Conservation (phyloP, 2,797 vertebrate genomes). For the Staurois parvus region DNA sequence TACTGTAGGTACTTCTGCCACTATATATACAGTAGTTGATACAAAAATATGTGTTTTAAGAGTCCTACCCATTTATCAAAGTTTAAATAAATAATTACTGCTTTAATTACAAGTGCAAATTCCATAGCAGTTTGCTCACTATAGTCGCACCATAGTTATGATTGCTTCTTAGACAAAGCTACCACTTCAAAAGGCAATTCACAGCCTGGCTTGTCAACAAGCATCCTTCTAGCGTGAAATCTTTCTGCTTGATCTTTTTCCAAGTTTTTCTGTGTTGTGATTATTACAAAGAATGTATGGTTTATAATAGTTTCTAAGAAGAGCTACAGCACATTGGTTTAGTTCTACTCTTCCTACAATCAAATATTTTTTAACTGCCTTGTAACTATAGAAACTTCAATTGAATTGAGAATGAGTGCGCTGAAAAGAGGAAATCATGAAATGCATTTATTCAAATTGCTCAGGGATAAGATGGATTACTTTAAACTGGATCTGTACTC, state of each 20-base stretch:
- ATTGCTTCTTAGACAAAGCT: constrained; percentile 33
- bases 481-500: too few species aligned
- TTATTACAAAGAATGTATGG: constrained; percentile 30
- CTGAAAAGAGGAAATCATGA: too few species aligned
- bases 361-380: too few species aligned
- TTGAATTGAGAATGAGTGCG: too few species aligned
- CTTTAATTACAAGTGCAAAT: constrained; percentile 45
- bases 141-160: constrained; percentile 29
- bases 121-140: constrained; percentile 34
- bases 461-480: too few species aligned
- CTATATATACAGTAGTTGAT: too few species aligned
- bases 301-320: background rate
- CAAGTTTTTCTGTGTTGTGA: constrained; percentile 25
- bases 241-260: constrained; percentile 40
- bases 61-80: constrained; percentile 20
- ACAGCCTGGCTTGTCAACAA: constrained; percentile 25
- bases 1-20: too few species aligned
- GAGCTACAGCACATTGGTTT: constrained; percentile 9
- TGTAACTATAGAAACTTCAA: too few species aligned
- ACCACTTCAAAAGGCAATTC: constrained; percentile 44
- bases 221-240: background rate
- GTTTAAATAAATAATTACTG: background rate
- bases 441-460: too few species aligned
- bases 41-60: too few species aligned
- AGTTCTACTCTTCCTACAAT: background rate